A percentile compares a stretch with the other conserved stretches of the same genome.
phyloP scores from a whole-genome alignment of 35 echinoderm and acorn worm species.

The Eucidaris tribuloides region DNA sequence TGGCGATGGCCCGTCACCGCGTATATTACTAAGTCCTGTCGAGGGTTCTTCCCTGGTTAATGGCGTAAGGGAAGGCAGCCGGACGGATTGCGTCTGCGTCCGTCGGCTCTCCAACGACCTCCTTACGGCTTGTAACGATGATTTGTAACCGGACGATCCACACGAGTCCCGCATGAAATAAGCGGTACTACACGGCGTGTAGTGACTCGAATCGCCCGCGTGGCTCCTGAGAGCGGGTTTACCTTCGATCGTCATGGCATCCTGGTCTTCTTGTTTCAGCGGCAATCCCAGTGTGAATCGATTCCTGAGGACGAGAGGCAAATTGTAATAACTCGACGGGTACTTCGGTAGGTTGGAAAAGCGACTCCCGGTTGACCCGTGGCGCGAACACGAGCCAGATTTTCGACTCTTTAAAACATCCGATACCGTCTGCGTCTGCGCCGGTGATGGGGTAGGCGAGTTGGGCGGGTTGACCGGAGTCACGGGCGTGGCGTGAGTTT shows the following conservation, averaged over 20 bases:
- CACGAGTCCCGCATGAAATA: not conserved
- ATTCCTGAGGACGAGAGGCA: not conserved
- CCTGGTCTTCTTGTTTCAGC: not conserved
- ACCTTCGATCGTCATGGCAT: not conserved
- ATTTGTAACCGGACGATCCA: not conserved
- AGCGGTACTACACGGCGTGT: not conserved
- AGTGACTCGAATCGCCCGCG: not conserved
- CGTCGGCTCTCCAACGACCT: not conserved
- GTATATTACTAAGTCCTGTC: too few species aligned
- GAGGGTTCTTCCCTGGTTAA: not conserved
- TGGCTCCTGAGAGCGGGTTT: not conserved
- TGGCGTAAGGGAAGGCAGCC: slow-evolving; percentile 3
- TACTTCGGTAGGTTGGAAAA: not conserved
- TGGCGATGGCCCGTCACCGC: not conserved
- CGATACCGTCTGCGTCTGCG: not conserved
- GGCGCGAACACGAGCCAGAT: not conserved
- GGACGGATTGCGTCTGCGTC: not conserved
- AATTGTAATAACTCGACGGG: slow-evolving; percentile 7
- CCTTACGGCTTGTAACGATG: slow-evolving; percentile 2
- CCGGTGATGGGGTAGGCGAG: not conserved
- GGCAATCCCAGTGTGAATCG: not conserved
- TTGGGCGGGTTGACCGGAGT: slow-evolving; percentile 3
- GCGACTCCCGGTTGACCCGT: not conserved
- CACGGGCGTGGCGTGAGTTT: not conserved
- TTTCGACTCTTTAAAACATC: not conserved